These are phyloP conservation scores for Embidobia sp. DNA, from an alignment of 2,888 invertebrate species.

Conservation along the genomic window DNA sequence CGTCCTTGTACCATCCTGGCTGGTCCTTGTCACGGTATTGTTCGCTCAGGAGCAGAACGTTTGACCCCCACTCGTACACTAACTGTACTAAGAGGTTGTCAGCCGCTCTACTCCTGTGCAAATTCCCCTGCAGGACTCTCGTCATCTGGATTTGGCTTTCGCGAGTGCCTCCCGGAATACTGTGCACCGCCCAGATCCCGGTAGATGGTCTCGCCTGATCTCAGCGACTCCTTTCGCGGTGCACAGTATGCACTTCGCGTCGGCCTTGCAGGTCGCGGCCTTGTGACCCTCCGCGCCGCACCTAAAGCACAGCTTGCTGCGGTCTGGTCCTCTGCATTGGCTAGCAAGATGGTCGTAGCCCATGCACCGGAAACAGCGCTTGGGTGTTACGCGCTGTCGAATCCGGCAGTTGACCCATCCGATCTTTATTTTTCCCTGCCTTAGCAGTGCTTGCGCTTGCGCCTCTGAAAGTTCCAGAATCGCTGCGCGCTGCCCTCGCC, in stretches of 20 bases:
- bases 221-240: background rate
- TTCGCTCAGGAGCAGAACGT: constrained; percentile 23
- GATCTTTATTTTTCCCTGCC: constrained; percentile 1
- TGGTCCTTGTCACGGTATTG: background rate
- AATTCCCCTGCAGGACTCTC: constrained; percentile 62
- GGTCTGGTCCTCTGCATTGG: constrained; percentile 36
- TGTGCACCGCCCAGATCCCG: constrained; percentile 42
- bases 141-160: constrained; percentile 12
- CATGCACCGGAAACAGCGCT: background rate
- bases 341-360: background rate
- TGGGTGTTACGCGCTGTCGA: background rate
- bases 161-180: constrained; percentile 40
- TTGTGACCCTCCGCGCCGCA: constrained; percentile 65
- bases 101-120: constrained; percentile 58
- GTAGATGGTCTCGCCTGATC: constrained; percentile 17
- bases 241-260: constrained; percentile 60
- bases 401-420: constrained; percentile 9
- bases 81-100: constrained; percentile 54
- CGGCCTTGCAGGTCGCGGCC: constrained; percentile 33
- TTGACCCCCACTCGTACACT: background rate
- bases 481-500: too few species aligned
- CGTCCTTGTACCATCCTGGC: constrained; percentile 32
- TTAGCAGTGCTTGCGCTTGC: too few species aligned
- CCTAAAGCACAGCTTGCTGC: constrained; percentile 59
- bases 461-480: too few species aligned